Conservation (phyloP, 2,888 invertebrate species). For the Caenorhabditis imperialis region DNA sequence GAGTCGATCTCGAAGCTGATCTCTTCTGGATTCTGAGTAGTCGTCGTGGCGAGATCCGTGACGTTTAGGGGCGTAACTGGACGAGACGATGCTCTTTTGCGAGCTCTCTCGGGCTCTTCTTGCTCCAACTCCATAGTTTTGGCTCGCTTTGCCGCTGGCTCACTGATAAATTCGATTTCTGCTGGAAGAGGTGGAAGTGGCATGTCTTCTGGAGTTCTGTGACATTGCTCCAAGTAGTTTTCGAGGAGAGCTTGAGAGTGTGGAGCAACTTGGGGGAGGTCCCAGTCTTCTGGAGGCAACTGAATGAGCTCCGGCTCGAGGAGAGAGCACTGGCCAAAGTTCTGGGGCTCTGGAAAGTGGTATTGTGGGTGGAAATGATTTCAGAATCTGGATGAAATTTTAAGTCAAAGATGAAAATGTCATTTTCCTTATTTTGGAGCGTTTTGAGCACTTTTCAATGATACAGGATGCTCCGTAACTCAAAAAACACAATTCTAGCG, state of each 20-base stretch:
- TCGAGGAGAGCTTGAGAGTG: background rate
- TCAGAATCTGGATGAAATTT: no score
- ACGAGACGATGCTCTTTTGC: constrained; percentile 16
- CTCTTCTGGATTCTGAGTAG: background rate
- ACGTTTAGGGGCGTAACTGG: constrained; percentile 22
- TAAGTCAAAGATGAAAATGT: no score
- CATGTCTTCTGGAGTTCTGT: background rate
- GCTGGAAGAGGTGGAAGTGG: constrained; percentile 13
- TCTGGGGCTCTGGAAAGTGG: background rate
- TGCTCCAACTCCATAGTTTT: background rate
- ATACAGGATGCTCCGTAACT: no score
- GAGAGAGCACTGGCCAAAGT: background rate
- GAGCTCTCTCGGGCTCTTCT: constrained; percentile 13
- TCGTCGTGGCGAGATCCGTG: constrained; percentile 14
- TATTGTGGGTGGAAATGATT: no score
- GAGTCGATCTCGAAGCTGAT: background rate
- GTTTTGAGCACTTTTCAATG: no score
- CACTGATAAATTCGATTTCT: background rate
- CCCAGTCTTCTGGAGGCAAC: background rate
- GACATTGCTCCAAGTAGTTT: background rate
- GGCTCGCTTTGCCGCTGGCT: constrained; percentile 15
- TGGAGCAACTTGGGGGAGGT: constrained; percentile 8
- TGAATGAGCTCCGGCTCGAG: no score
- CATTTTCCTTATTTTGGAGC: no score
- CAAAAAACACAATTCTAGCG: no score